Evolutionary conservation across 2,113 vertebrate species (phyloP).

Genomic region (Corvus cornix): DNA sequence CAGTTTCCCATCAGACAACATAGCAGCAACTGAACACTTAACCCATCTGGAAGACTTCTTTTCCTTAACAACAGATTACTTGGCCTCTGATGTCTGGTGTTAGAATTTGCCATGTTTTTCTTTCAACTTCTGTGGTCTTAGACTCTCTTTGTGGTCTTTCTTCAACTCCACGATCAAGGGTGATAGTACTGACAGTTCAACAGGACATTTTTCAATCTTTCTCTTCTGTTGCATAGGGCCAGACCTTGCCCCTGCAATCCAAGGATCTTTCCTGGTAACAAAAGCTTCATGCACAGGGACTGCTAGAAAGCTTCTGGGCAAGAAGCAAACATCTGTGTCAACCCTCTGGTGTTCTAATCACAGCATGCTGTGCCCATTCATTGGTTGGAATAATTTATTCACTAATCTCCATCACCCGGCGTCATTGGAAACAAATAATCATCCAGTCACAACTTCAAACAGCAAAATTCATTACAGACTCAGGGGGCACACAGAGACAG

Average conservation of each 20-base stretch:
- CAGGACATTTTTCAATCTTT: not conserved
- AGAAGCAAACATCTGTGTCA: not conserved
- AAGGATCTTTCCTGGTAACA: not conserved
- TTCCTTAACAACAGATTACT: not conserved
- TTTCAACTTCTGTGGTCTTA: not conserved
- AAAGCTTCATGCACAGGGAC: not conserved
- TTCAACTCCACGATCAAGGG: not conserved
- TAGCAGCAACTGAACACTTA: not conserved
- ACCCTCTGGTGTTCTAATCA: not conserved
- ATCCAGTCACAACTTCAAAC: not conserved
- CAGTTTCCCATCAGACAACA: not conserved
- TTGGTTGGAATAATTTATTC: not conserved
- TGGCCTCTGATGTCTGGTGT: not conserved
- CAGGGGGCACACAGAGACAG: not conserved
- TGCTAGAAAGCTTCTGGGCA: not conserved
- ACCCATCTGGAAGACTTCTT: not conserved
- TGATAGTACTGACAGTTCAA: not conserved
- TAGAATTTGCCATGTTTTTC: not conserved
- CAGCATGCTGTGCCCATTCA: not conserved
- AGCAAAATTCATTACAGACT: not conserved
- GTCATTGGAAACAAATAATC: not conserved
- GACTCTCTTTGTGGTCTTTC: not conserved
- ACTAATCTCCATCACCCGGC: not conserved
- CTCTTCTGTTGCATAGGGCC: not conserved
- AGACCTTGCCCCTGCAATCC: not conserved